Evolutionary conservation across 2,113 vertebrate species (phyloP).

Genomic region (Bujurquina vittata): DNA sequence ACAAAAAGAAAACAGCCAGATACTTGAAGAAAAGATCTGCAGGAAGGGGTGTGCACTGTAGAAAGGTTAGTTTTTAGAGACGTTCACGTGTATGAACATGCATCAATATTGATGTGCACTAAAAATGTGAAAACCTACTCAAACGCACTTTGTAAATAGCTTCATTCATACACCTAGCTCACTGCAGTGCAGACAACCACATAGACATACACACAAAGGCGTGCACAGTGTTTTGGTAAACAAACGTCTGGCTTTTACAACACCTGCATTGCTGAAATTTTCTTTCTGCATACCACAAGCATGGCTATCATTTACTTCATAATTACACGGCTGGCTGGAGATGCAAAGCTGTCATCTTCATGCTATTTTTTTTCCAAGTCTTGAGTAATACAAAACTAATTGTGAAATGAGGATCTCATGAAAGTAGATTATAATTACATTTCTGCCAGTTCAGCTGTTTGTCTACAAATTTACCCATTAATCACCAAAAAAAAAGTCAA

Average conservation of each 20-base stretch:
- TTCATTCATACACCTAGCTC: neutral
- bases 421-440: neutral
- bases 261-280: conserved; percentile 64
- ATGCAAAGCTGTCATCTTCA: conserved; percentile 41
- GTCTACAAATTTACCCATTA: neutral
- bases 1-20: conserved; percentile 47
- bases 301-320: conserved; percentile 53
- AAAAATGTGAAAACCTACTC: neutral
- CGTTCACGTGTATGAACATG: conserved; percentile 29
- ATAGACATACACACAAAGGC: neutral
- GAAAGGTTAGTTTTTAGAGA: conserved; percentile 6
- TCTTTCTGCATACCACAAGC: conserved; percentile 26
- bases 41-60: conserved; percentile 28
- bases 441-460: neutral
- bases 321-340: conserved; percentile 61
- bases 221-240: conserved; percentile 1
- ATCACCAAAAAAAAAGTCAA: neutral
- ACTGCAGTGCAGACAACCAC: neutral
- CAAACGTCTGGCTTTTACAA: conserved; percentile 24
- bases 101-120: neutral
- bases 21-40: conserved; percentile 32
- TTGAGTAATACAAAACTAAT: conserved; percentile 23
- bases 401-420: neutral
- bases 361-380: neutral
- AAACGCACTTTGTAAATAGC: neutral